Conservation (phyloP, 1,140 invertebrate species). For the Drosophila kurseongensis region DNA sequence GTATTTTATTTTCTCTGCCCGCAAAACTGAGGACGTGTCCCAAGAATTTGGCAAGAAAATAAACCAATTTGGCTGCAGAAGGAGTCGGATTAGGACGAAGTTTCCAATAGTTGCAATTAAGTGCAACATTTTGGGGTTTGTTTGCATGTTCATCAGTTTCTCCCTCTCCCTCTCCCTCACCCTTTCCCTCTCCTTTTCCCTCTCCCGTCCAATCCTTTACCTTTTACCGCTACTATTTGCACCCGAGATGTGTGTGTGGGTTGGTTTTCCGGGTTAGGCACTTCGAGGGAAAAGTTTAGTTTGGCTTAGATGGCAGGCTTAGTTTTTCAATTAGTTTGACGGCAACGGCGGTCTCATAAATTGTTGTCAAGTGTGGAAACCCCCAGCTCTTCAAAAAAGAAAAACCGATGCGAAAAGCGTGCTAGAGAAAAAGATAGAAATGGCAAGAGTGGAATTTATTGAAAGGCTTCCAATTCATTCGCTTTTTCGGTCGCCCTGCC, state of each 20-base stretch:
- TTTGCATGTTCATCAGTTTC: conserved; percentile 46
- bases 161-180: not conserved
- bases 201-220: not conserved
- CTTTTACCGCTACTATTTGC: not conserved
- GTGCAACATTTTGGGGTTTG: conserved; percentile 73
- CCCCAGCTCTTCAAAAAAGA: not conserved
- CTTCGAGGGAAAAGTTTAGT: conserved; percentile 26
- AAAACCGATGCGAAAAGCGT: not conserved
- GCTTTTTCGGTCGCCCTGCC: conserved; percentile 8
- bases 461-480: conserved; percentile 22
- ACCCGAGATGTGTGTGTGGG: not conserved
- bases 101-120: conserved; percentile 74
- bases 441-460: not conserved
- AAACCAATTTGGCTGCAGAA: conserved; percentile 55
- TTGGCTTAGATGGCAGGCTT: conserved; percentile 34
- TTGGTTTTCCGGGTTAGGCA: conserved; percentile 6
- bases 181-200: not conserved
- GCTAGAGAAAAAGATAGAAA: not conserved
- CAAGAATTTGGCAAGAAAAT: conserved; percentile 63
- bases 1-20: not conserved
- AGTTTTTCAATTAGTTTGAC: conserved; percentile 78
- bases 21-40: conserved; percentile 23
- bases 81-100: conserved; percentile 41
- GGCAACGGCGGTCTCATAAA: conserved; percentile 51
- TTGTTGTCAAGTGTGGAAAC: conserved; percentile 28